Evolutionary conservation across 2,888 invertebrate species (phyloP).

Genomic region (Stenurella melanura): DNA sequence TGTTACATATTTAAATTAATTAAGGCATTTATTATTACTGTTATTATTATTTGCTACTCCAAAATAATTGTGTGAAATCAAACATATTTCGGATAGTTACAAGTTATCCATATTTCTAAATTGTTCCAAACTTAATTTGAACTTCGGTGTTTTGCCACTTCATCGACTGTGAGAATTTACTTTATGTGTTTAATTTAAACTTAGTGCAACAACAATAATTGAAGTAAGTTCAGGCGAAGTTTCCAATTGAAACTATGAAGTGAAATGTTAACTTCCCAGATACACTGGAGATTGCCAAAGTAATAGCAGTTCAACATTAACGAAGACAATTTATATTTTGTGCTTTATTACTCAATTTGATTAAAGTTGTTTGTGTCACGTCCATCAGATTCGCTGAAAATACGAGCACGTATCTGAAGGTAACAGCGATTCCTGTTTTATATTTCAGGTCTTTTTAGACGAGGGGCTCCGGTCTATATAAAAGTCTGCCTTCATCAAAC

Average conservation of each 20-base stretch:
- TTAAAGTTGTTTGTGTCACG: constrained; percentile 18
- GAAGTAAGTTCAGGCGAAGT: constrained; percentile 60
- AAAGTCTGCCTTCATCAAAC: background rate
- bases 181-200: constrained; percentile 61
- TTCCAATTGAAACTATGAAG: constrained; percentile 63
- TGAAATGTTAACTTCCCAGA: constrained; percentile 63
- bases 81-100: background rate
- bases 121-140: constrained; percentile 44
- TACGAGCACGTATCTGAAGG: background rate
- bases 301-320: constrained; percentile 55
- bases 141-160: constrained; percentile 50
- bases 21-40: too few relatives aligned
- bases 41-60: background rate
- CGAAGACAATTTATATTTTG: constrained; percentile 57
- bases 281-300: constrained; percentile 56
- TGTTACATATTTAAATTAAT: too few relatives aligned
- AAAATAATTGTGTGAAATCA: background rate
- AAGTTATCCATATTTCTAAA: constrained; percentile 35
- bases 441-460: background rate
- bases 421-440: background rate
- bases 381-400: background rate
- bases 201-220: constrained; percentile 64
- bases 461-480: background rate
- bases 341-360: constrained; percentile 45
- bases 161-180: constrained; percentile 57